phyloP scores from a whole-genome alignment of 2,113 vertebrate species.

The Hemiscyllium ocellatum region DNA sequence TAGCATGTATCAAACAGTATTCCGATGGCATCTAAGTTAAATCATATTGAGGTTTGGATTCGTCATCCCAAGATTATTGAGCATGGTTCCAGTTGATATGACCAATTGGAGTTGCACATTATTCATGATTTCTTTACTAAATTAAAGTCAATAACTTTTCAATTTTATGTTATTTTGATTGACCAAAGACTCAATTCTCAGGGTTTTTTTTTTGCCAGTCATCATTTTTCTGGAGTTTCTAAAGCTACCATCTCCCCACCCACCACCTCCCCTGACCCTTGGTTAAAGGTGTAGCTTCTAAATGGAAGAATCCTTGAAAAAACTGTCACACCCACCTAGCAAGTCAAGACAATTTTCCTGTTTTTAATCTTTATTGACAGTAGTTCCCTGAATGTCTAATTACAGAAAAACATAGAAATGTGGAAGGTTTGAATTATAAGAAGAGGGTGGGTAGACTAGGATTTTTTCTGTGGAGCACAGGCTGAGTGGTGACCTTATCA shows the following conservation, averaged over 20 bases:
- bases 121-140: background rate
- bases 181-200: background rate
- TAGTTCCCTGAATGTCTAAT: background rate
- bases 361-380: background rate
- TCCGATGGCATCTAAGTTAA: background rate
- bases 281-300: background rate
- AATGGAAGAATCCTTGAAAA: background rate
- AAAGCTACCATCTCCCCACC: no score
- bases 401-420: no score
- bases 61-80: background rate
- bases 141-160: background rate
- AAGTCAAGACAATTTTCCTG: background rate
- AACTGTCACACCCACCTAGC: background rate
- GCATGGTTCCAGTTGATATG: background rate
- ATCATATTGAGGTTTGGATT: background rate
- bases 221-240: no score
- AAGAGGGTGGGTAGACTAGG: no score
- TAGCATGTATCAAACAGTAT: background rate
- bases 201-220: background rate
- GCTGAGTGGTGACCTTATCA: no score
- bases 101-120: background rate
- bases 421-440: no score
- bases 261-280: no score
- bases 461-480: no score
- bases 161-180: background rate